Base-by-base conservation (phyloP, 2,113 vertebrate species). In the Tenebrosternarchus preto region DNA sequence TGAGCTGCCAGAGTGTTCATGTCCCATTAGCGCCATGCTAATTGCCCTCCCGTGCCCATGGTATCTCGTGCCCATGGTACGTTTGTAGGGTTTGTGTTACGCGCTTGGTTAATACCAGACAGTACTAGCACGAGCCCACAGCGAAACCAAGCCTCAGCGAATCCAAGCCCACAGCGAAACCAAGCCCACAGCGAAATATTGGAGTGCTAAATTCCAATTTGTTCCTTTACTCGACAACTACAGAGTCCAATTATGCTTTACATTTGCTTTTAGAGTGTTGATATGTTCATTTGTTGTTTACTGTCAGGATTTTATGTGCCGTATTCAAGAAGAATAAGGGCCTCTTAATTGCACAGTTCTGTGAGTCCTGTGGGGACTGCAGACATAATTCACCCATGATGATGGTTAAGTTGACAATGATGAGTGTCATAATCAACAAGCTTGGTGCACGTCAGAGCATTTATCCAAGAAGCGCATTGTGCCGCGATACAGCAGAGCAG, bases 301-400 rank as follows among this genome's bases (percentile, higher is more conserved):
- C 76, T 36, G 63, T 22, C 76, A 57, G 55, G 22, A 24, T 68
- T 70, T 59, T 70, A 78, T 70, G 55, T 60, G 56, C 55, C 19
- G 27, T 36, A 43, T 39, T 46, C 19, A n/a, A 43, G 55, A 59
- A 55, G 39, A 60, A 78, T 60, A 59, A 59, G 31, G 29, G 57
- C 20, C n/a, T 78, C 66, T 70, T 78, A 78, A 78, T 78, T 43
- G 70, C 55, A 15, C 24, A 2, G 9, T 46, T n/a, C 43, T 68
- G 25, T 80, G 74, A 72, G 66, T 64, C 72, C 39, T 66, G 73
- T 46, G 22, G 31, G 39, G 43, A 73, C 59, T 55, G 59, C n/a
- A 80, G 64, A 80, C 25, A 56, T 56, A 39, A 79, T 79, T 50
- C 70, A 46, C 76, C 59, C 71, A 25, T 69, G 68, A 69, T 77